phyloP scores from a whole-genome alignment of 64 coral and sea anemone genomes.

The Stichodactyla mertensii region DNA sequence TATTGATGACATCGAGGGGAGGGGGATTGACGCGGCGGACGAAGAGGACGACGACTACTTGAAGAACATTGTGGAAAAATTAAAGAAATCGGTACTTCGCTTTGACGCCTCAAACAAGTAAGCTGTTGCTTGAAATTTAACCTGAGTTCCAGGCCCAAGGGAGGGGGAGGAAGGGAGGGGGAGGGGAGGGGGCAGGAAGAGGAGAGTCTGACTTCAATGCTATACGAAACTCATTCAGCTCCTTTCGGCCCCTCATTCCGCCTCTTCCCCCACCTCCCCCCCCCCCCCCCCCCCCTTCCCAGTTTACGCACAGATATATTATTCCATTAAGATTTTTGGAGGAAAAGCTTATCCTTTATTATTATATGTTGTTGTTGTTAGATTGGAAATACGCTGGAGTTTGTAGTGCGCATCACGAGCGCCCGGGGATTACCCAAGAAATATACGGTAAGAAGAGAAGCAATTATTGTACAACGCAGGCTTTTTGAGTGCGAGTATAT shows the following conservation, averaged over 20 bases:
- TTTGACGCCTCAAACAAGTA: conserved; percentile 79
- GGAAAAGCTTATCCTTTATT: too few species aligned
- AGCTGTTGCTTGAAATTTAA: neutral
- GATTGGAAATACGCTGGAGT: conserved; percentile 79
- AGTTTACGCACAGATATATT: too few species aligned
- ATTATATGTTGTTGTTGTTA: neutral
- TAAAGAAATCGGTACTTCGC: conserved; percentile 60
- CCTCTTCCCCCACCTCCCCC: too few species aligned
- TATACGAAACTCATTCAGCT: too few species aligned
- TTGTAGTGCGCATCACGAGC: conserved; percentile 76
- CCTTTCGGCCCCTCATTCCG: too few species aligned
- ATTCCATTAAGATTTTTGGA: too few species aligned
- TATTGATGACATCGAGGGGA: conserved; percentile 64
- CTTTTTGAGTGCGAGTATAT: too few species aligned
- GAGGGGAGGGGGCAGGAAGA: neutral
- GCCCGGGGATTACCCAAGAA: conserved; percentile 81
- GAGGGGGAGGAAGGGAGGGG: neutral
- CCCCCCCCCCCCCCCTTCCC: too few species aligned
- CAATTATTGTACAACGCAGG: too few species aligned
- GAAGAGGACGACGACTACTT: conserved; percentile 22
- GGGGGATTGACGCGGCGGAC: conserved; percentile 17
- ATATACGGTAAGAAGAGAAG: conserved; percentile 50
- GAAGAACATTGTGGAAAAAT: conserved; percentile 43
- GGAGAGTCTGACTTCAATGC: too few species aligned
- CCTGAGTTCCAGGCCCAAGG: too few species aligned